phyloP scores from a whole-genome alignment of 1,140 invertebrate genomes.

The Drosophila simulans region DNA sequence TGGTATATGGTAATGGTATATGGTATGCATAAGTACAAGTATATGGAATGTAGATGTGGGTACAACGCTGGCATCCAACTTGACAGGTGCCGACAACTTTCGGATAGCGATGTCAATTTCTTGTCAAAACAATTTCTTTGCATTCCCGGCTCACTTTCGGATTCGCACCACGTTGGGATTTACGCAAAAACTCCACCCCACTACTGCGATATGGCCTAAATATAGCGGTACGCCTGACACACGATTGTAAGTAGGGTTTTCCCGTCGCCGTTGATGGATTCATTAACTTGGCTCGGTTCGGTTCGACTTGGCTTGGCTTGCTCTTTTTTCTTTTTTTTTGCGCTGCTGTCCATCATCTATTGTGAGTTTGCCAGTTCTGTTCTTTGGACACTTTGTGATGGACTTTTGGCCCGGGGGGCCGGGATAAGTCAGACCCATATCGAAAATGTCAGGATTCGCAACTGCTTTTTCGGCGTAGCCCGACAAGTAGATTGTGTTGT shows the following conservation, averaged over 20 bases:
- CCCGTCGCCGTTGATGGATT: slow-evolving; percentile 52
- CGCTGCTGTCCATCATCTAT: slow-evolving; percentile 34
- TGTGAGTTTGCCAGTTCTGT: slow-evolving; percentile 19
- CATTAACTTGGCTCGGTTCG: slow-evolving; percentile 55
- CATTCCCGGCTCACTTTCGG: not conserved
- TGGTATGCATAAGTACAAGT: slow-evolving; percentile 25
- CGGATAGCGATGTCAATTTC: slow-evolving; percentile 47
- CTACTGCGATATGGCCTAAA: slow-evolving; percentile 19
- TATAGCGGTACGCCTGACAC: slow-evolving; percentile 29
- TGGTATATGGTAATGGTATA: slow-evolving; percentile 26
- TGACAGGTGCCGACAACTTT: slow-evolving; percentile 66
- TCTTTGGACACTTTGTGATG: slow-evolving; percentile 36
- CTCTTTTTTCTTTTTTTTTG: not conserved
- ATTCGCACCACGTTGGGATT: not conserved
- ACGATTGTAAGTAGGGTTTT: slow-evolving; percentile 55
- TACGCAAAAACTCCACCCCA: no score
- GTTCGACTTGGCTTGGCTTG: slow-evolving; percentile 14
- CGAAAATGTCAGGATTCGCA: slow-evolving; percentile 65
- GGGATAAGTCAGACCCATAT: slow-evolving; percentile 65
- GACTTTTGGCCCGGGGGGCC: not conserved
- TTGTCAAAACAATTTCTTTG: slow-evolving; percentile 51
- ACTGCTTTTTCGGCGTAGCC: not conserved
- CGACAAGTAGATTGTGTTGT: slow-evolving; percentile 20
- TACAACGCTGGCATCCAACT: slow-evolving; percentile 40
- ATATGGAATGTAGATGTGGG: not conserved